Percentiles rank a stretch among this genome's conserved stretches.
phyloP scores from a whole-genome alignment of 2,888 invertebrate genomes.

The Acanthosepion lycidas region DNA sequence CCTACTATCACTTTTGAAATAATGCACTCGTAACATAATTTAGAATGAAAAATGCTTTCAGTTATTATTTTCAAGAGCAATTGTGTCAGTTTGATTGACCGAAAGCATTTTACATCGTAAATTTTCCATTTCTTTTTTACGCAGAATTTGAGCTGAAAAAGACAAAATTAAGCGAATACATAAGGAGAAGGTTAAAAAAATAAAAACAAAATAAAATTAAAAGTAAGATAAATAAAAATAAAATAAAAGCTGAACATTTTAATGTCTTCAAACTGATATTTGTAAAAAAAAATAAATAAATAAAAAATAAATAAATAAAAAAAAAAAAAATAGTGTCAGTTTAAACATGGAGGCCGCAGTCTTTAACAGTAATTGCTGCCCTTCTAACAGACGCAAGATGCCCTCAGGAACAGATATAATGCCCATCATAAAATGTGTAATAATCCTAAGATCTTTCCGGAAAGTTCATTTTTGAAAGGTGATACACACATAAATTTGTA shows the following conservation, averaged over 20 bases:
- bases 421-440: constrained; percentile 9
- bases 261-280: not conserved
- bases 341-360: not conserved
- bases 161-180: not conserved
- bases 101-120: not conserved
- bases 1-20: too few relatives aligned
- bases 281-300: not conserved
- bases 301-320: not conserved
- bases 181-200: not conserved
- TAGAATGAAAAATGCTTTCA: too few relatives aligned
- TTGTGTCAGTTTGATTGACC: not conserved
- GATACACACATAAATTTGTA: not conserved
- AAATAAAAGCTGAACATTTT: not conserved
- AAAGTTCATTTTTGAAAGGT: not conserved
- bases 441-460: constrained; percentile 12
- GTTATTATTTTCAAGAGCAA: too few relatives aligned
- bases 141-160: not conserved
- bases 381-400: not conserved
- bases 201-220: not conserved
- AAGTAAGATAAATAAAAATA: not conserved
- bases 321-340: not conserved
- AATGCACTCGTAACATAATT: too few relatives aligned
- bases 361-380: not conserved
- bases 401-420: constrained; percentile 1
- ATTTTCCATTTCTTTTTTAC: not conserved